Percentiles rank a stretch among this genome's conserved stretches.
These are phyloP conservation scores for Oncorhynchus keta DNA, from an alignment of 2,113 vertebrate species.

Conservation along the genomic window DNA sequence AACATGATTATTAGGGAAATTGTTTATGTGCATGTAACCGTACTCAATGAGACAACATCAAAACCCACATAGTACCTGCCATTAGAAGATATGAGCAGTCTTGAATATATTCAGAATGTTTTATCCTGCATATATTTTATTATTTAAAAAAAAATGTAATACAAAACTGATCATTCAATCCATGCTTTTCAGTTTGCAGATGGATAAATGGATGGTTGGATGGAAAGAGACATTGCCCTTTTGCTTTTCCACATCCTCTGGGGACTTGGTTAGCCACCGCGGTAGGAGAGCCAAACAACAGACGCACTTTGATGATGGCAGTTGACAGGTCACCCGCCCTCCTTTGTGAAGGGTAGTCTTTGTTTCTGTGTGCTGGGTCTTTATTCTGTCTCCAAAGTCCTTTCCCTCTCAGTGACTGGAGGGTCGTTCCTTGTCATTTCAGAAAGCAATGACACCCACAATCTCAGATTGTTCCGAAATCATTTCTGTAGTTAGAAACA, in stretches of 20 bases:
- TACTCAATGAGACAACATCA: too few relatives aligned
- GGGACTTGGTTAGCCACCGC: conserved; percentile 30
- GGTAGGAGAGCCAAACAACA: conserved; percentile 41
- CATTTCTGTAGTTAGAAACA: too few relatives aligned
- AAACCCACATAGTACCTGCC: too few relatives aligned
- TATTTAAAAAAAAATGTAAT: too few relatives aligned
- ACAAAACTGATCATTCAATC: not conserved
- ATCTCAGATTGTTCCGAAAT: too few relatives aligned
- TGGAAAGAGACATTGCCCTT: conserved; percentile 26
- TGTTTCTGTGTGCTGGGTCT: conserved; percentile 24
- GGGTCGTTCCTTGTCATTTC: not conserved
- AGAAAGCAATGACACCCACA: too few relatives aligned
- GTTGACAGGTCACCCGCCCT: conserved; percentile 18
- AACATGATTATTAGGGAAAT: too few relatives aligned
- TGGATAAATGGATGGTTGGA: conserved; percentile 2
- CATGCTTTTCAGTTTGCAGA: not conserved
- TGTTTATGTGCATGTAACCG: too few relatives aligned
- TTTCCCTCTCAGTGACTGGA: conserved; percentile 25
- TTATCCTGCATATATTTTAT: too few relatives aligned
- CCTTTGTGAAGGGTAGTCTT: conserved; percentile 43
- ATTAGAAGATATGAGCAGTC: too few relatives aligned
- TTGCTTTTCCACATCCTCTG: conserved; percentile 17
- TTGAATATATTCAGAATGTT: too few relatives aligned
- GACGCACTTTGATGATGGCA: conserved; percentile 51
- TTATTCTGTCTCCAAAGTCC: conserved; percentile 32